Conservation (phyloP, 2,888 invertebrate species). For the Meandrusa payeni region DNA sequence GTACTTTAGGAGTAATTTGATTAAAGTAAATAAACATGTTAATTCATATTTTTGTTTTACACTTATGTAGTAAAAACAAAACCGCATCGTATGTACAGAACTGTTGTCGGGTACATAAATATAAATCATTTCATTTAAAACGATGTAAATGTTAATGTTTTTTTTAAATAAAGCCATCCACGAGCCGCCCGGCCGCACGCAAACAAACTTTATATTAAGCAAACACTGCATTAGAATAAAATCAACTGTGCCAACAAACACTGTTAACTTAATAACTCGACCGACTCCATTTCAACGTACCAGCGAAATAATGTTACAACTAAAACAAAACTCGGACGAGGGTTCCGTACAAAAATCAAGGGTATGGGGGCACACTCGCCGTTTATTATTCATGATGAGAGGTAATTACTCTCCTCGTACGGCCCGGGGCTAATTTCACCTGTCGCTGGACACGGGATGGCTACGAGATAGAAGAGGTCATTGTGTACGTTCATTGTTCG, state of each 20-base stretch:
- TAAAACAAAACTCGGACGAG: slow-evolving; percentile 9
- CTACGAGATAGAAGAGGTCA: slow-evolving; percentile 11
- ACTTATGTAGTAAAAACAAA: no score
- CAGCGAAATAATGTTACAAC: slow-evolving; percentile 3
- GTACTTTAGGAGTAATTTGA: no score
- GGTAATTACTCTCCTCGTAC: slow-evolving; percentile 13
- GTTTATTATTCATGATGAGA: slow-evolving; percentile 21
- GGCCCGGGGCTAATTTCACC: slow-evolving; percentile 13
- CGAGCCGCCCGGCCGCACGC: no score
- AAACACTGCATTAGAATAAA: slow-evolving; percentile 9
- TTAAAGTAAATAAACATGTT: no score
- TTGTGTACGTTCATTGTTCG: slow-evolving; percentile 8
- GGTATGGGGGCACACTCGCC: neutral
- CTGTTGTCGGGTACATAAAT: no score
- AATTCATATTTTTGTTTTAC: no score
- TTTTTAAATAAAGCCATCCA: no score
- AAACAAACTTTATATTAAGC: neutral
- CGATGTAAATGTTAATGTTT: no score
- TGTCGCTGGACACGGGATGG: slow-evolving; percentile 5
- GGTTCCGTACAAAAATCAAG: slow-evolving; percentile 10
- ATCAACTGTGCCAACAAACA: slow-evolving; percentile 8
- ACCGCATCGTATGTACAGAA: no score
- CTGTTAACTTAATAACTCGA: slow-evolving; percentile 1
- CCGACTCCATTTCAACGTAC: slow-evolving; percentile 8
- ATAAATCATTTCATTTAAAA: no score